Evolutionary conservation across 1,140 invertebrate genomes (phyloP).

Genomic region (Drosophila hydei): DNA sequence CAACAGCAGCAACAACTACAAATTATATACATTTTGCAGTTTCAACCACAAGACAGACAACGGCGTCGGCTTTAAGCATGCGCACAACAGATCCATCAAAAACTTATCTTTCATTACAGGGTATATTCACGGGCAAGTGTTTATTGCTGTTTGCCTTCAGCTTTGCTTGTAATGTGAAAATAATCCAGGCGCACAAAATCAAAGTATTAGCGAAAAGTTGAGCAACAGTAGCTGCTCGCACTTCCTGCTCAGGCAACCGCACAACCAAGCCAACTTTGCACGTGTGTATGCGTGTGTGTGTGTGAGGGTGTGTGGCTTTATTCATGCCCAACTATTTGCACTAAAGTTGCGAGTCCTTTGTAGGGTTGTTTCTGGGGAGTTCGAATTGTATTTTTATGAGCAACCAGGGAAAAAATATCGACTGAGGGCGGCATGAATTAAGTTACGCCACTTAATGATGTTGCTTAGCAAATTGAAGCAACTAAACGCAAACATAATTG

Average conservation of each 20-base stretch:
- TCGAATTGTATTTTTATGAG: slow-evolving; percentile 76
- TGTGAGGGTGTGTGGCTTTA: slow-evolving; percentile 48
- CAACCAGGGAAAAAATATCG: slow-evolving; percentile 8
- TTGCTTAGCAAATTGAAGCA: slow-evolving; percentile 82
- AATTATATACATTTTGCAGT: neutral
- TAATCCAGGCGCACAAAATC: slow-evolving; percentile 73
- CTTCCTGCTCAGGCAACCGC: slow-evolving; percentile 48
- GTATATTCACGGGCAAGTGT: slow-evolving; percentile 18
- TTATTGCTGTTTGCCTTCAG: slow-evolving; percentile 60
- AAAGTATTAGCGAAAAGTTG: slow-evolving; percentile 63
- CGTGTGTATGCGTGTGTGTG: slow-evolving; percentile 51
- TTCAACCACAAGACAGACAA: slow-evolving; percentile 12
- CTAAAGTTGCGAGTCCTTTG: slow-evolving; percentile 16
- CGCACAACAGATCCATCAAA: slow-evolving; percentile 28
- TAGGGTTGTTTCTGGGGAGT: slow-evolving; percentile 57
- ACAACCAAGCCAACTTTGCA: slow-evolving; percentile 58
- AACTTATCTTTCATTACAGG: neutral
- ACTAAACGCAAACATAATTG: slow-evolving; percentile 83
- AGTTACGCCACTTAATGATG: slow-evolving; percentile 79
- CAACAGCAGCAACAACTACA: neutral
- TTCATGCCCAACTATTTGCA: slow-evolving; percentile 63
- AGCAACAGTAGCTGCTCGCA: slow-evolving; percentile 34
- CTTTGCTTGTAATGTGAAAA: slow-evolving; percentile 78
- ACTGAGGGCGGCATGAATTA: slow-evolving; percentile 35
- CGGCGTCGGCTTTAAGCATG: slow-evolving; percentile 40